Evolutionary conservation across 2,113 vertebrate species (phyloP), one percentile per base, ranked within the genome.

Genomic region (Amblyopsis rosae): DNA sequence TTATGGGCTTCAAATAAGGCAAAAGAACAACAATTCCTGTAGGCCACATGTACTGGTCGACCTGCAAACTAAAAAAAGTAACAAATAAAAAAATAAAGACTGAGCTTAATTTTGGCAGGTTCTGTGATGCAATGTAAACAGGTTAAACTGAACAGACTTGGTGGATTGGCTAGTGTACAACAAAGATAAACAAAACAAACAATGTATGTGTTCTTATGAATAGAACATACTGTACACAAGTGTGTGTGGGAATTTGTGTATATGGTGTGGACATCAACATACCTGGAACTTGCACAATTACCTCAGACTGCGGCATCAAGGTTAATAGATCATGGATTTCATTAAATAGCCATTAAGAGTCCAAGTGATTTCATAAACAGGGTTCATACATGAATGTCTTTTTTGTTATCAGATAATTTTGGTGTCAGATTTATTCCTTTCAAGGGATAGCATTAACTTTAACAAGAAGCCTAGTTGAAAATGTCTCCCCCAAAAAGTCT

Each of bases 31-130:
- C 26, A 59, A 15, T 3, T n/a, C 46, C 47, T 26, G 16, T 63
- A 63, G 62, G 62, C 47, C 62, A 50, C 13, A n/a, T 63, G 12
- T 32, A 16, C 35, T 47, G 15, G 59, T 61, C 45, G 7, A 61
- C 59, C 59, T 61, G 15, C 59, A 61, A 61, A 59, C 33, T 35
- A 61, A 45, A 54, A 19, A 33, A 59, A 32, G 48, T 69, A 5
- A 13, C 54, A 71, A 41, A 65, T 1, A 9, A 69, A 60, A 69
- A 54, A 56, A 9, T 19, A 26, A 26, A 65, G 32, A 26, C 67
- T 41, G 67, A 88, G 83, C 86, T 85, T 89, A 67, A 58, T 86
- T 84, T 86, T 92, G 90, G 90, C 88, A 90, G 82, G 85, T 89
- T 90, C 82, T 83, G 83, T 88, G 81, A 84, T 67, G 67, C 65